phyloP scores from a whole-genome alignment of 2,113 vertebrate species.

The Vicugna pacos region DNA sequence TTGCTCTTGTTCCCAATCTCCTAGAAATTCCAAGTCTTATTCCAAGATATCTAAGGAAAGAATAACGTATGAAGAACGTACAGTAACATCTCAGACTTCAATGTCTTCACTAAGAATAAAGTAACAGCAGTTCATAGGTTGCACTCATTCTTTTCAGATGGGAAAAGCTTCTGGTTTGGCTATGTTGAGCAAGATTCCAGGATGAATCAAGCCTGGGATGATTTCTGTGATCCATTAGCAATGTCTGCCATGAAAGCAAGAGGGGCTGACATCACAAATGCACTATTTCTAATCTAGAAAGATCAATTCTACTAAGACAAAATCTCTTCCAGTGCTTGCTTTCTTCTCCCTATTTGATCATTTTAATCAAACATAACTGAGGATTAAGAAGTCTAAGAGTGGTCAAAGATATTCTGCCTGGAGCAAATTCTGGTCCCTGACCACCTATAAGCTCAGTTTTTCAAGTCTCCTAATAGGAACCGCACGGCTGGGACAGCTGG shows the following conservation, averaged over 20 bases:
- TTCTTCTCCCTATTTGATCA: not conserved
- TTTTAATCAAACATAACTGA: slow-evolving; percentile 70
- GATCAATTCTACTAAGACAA: slow-evolving; percentile 74
- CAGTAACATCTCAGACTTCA: not conserved
- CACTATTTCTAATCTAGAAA: slow-evolving; percentile 34
- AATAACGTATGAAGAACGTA: not conserved
- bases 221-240: slow-evolving; percentile 34
- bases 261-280: not conserved
- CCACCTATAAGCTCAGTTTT: slow-evolving; percentile 87
- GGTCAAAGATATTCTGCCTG: slow-evolving; percentile 80
- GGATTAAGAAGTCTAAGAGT: slow-evolving; percentile 70
- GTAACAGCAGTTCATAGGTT: not conserved
- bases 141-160: not conserved
- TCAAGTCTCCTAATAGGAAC: slow-evolving; percentile 86
- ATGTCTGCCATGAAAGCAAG: slow-evolving; percentile 24
- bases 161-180: not conserved
- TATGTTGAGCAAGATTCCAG: not conserved
- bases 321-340: slow-evolving; percentile 56
- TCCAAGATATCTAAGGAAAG: not conserved
- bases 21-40: slow-evolving; percentile 10
- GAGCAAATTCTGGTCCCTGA: slow-evolving; percentile 84
- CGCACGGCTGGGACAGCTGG: slow-evolving; percentile 86
- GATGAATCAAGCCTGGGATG: not conserved
- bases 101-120: not conserved
- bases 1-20: not conserved